Base-by-base conservation (phyloP, 2,888 invertebrate species). In the Blomia tropicalis region DNA sequence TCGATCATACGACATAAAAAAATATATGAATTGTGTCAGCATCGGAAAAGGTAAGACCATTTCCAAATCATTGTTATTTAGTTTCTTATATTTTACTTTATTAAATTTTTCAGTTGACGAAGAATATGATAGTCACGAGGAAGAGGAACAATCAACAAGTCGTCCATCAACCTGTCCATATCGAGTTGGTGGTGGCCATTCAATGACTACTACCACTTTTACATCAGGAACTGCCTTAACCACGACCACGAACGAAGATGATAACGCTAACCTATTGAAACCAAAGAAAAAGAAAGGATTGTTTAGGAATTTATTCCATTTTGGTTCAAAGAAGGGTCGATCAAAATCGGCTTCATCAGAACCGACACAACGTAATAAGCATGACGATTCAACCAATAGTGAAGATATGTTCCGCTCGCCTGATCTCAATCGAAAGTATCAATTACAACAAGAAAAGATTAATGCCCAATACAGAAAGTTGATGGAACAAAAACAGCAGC, bases 241-340 rank as follows among this genome's bases (percentile, higher is more conserved):
- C 27, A 64, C 62, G 2, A 43, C 62, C 4, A 41, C 30, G 22
- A 30, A n/a, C 30, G 27, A 51, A 19, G 63, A 65, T 30, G 65
- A 65, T 41, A 44, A 47, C 25, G 53, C 32, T 4, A 30, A 51
- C 1, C 29, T 59, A 7, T 44, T 43, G 22, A 43, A 36, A 43
- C 43, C 22, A 5, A 61, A 44, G 22, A 71, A 71, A 65, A 71
- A 71, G 64, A 73, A 83, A 0, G 83, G 87, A 1, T 75, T 89
- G 30, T 77, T 90, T 58, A 86, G 87, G 72, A 85, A 85, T 17
- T 78, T 84, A 59, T 63, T 65, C 44, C 43, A 63, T 2, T 60
- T 65, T 1, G 63, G 63, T 2, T 64, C 64, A 11, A 63, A 43
- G 41, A 65, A 63, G 43, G 60, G 58, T 32, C 62, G 62, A n/a